These are phyloP conservation scores for Drosophila azteca DNA, from an alignment of 1,140 invertebrate genomes.

Conservation along the genomic window DNA sequence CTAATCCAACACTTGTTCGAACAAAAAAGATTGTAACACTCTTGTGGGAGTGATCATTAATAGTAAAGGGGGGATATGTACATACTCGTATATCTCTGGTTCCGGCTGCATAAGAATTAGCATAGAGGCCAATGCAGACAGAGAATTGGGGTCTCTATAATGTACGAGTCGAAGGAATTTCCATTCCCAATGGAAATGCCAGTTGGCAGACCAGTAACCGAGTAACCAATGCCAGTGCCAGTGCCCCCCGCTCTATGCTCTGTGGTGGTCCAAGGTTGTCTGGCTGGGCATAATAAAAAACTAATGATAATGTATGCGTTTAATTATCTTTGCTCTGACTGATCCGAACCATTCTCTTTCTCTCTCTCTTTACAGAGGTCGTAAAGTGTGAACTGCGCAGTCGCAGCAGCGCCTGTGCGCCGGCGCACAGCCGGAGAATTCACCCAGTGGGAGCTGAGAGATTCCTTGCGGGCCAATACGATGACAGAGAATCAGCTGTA, in stretches of 20 bases:
- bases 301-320: slow-evolving; percentile 33
- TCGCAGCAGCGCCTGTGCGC: slow-evolving; percentile 59
- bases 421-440: slow-evolving; percentile 24
- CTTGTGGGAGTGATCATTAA: no score
- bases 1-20: no score
- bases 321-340: slow-evolving; percentile 29
- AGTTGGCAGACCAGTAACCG: slow-evolving; percentile 22
- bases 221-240: slow-evolving; percentile 8
- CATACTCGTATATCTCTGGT: no score
- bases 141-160: no score
- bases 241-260: no score
- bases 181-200: background rate
- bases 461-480: slow-evolving; percentile 13
- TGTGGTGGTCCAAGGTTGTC: slow-evolving; percentile 35
- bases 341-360: background rate
- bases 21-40: no score
- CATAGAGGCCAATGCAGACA: no score
- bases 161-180: background rate
- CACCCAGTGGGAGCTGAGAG: background rate
- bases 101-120: no score
- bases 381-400: slow-evolving; percentile 45
- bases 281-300: slow-evolving; percentile 27
- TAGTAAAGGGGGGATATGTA: no score
- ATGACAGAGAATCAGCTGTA: slow-evolving; percentile 83
- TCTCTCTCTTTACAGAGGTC: slow-evolving; percentile 49